Conservation (phyloP, 2,888 invertebrate species). For the Chloroclysta siterata region DNA sequence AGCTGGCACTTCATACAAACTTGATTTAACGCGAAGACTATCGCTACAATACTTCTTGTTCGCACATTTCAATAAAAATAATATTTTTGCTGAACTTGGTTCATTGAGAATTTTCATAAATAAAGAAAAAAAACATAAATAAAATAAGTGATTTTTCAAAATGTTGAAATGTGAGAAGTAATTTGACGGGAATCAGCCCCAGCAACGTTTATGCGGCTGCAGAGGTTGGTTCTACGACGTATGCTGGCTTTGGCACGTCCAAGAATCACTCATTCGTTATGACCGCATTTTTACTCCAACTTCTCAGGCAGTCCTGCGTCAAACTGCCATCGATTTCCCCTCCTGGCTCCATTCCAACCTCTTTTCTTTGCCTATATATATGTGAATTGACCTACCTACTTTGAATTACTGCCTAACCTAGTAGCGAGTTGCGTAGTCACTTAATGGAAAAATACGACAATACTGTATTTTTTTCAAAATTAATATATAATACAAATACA, state of each 20-base stretch:
- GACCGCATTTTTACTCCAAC: conserved; percentile 53
- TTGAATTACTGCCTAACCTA: conserved; percentile 36
- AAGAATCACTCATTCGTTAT: conserved; percentile 41
- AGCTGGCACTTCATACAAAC: too few relatives aligned
- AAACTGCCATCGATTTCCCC: conserved; percentile 74
- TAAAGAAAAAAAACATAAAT: too few relatives aligned
- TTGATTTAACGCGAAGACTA: too few relatives aligned
- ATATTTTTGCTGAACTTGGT: too few relatives aligned
- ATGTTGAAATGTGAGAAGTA: too few relatives aligned
- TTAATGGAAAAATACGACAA: background rate
- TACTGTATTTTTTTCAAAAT: background rate
- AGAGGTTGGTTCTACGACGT: background rate
- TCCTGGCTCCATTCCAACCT: conserved; percentile 75
- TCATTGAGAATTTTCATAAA: too few relatives aligned
- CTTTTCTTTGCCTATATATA: conserved; percentile 73
- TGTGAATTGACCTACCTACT: conserved; percentile 57
- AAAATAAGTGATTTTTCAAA: too few relatives aligned
- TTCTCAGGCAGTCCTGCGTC: conserved; percentile 68
- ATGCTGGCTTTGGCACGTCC: background rate
- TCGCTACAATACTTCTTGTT: too few relatives aligned
- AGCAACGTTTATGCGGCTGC: too few relatives aligned
- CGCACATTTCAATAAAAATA: too few relatives aligned
- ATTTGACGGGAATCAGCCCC: too few relatives aligned
- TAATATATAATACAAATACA: too few relatives aligned
- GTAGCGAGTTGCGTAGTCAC: conserved; percentile 44